Base-by-base conservation (phyloP, 92 coral and sea anemone species). In the Isaurus tuberculatus region DNA sequence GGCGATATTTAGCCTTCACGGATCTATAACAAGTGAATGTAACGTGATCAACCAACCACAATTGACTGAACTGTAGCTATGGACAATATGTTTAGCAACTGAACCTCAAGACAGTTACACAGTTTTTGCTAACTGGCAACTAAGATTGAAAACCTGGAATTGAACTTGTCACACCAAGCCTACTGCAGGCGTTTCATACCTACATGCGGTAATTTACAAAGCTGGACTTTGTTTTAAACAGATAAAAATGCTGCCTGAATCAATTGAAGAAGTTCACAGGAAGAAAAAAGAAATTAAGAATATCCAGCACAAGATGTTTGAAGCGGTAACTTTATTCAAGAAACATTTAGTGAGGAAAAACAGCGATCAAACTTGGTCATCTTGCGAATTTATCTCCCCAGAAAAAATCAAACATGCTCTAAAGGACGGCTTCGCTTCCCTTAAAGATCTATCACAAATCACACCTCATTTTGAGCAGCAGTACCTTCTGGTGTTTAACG, bases 271-370 rank as follows among this genome's bases (percentile, higher is more conserved):
- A 72, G 36, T 14, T 43, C 34, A 72, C 1, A 72, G 37, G 27
- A 72, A 72, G 58, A 72, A 72, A 17, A 72, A 72, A 27, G 78
- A 72, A 37, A 72, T 42, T 25, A 70, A 70, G 60, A 46, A 44
- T 25, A 20, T 72, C 14, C 78, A 72, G 1, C 7, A 30, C 78
- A 72, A 72, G 78, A 72, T 72, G 78, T 43, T 72, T 13, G 78
- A 72, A 25, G 78, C 78, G 27, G 78, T 72, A 10, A 72, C 51
- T 22, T 43, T 72, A 22, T 26, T 72, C 0, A 72, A 44, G 78
- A 72, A 72, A 25, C 78, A 44, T 72, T 46, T 72, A 2, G 53
- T 72, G 29, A 43, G 15, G 30, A 75, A 75, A 57, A 32, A 14
- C 51, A 75, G 29, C 13, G 69, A 57, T 13, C 81, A 32, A 32